phyloP scores from a whole-genome alignment of 2,888 invertebrate species.

The Atrina japonica region DNA sequence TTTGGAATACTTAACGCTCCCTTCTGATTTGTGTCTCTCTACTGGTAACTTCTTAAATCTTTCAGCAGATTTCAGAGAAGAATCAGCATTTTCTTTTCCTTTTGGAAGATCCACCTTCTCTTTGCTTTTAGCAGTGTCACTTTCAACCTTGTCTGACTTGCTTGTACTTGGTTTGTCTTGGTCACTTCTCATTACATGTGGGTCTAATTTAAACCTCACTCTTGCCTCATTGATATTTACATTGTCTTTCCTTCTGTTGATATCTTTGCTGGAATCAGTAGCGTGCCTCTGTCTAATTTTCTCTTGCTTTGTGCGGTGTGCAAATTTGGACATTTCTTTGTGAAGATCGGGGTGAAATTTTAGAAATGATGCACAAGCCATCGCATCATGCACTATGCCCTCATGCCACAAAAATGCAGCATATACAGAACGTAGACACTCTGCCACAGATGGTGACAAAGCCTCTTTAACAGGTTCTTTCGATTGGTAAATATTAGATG shows the following conservation, averaged over 20 bases:
- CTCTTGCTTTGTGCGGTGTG: constrained; percentile 61
- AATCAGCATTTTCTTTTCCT: constrained; percentile 29
- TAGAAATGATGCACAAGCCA: constrained; percentile 97
- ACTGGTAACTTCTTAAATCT: constrained; percentile 41
- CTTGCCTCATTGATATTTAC: constrained; percentile 73
- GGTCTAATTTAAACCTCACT: constrained; percentile 71
- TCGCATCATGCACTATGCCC: constrained; percentile 97
- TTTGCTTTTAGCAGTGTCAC: constrained; percentile 6
- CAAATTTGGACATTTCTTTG: constrained; percentile 76
- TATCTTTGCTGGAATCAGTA: constrained; percentile 71
- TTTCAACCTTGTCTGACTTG: constrained; percentile 53
- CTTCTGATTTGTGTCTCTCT: constrained; percentile 67
- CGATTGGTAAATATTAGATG: constrained; percentile 63
- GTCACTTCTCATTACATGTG: constrained; percentile 54
- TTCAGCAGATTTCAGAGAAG: background rate
- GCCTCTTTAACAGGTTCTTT: constrained; percentile 87
- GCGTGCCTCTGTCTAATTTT: constrained; percentile 68
- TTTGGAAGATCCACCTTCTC: constrained; percentile 5
- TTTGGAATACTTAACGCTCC: constrained; percentile 51
- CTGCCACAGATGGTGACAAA: constrained; percentile 94
- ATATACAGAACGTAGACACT: constrained; percentile 95
- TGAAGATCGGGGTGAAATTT: constrained; percentile 86
- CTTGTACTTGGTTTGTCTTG: constrained; percentile 51
- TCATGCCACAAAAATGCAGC: constrained; percentile 99
- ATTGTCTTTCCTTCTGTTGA: constrained; percentile 60